phyloP scores from a whole-genome alignment of 2,888 invertebrate species.

The Schizaphis graminum region DNA sequence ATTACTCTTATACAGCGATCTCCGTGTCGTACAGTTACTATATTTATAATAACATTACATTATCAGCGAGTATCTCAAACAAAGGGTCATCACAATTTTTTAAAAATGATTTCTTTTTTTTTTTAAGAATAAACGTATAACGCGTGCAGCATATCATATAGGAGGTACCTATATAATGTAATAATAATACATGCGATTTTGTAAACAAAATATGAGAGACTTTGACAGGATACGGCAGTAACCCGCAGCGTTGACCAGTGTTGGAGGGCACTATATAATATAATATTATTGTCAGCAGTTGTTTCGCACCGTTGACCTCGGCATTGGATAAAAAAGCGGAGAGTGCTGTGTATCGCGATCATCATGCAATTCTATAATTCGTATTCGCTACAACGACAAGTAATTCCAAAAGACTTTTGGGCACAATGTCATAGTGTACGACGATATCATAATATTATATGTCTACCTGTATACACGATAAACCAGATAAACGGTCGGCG shows the following conservation, averaged over 20 bases:
- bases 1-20: neutral
- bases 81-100: neutral
- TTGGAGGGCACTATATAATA: neutral
- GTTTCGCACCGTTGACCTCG: neutral
- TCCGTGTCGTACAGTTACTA: neutral
- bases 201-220: neutral
- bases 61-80: neutral
- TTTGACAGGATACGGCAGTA: neutral
- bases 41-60: neutral
- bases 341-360: no score
- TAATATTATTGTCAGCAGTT: no score
- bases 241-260: neutral
- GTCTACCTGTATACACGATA: no score
- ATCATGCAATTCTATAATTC: no score
- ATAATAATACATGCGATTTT: neutral
- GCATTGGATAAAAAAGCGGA: no score
- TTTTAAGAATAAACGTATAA: neutral
- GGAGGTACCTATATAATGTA: neutral
- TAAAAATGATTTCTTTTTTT: neutral
- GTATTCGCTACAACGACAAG: no score
- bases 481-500: no score
- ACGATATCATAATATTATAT: no score
- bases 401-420: no score
- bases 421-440: no score
- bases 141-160: neutral